Conservation (phyloP, 2,113 vertebrate species). For the Platysteira castanea region DNA sequence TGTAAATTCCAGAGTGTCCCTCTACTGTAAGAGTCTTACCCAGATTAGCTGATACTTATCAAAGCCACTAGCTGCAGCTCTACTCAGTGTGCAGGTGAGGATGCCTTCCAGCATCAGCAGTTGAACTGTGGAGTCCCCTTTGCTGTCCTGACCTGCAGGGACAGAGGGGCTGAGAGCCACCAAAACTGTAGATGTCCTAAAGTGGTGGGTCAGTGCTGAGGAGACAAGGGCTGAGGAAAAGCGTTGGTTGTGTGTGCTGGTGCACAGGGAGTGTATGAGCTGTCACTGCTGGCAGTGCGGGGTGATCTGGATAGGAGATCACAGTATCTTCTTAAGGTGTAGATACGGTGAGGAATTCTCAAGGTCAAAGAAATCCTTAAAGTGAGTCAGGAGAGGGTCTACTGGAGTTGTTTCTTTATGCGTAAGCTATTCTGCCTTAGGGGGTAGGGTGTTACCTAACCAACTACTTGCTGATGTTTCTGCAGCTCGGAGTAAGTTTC, state of each 20-base stretch:
- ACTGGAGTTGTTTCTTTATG: background rate
- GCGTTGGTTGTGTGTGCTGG: rapidly evolving
- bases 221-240: background rate
- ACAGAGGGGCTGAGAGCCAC: background rate
- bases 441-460: background rate
- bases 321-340: background rate
- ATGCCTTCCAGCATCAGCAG: background rate
- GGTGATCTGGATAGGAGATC: background rate
- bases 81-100: background rate
- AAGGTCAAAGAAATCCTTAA: background rate
- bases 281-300: background rate
- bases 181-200: rapidly evolving
- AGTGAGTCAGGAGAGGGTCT: background rate
- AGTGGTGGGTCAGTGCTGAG: background rate
- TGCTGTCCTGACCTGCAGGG: background rate
- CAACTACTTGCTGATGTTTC: background rate
- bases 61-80: background rate
- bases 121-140: background rate
- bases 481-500: background rate
- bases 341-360: background rate
- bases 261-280: background rate
- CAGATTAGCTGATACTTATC: background rate
- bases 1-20: background rate
- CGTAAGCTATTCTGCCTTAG: background rate
- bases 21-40: background rate